These are phyloP conservation scores for Hylaeus anthracinus DNA, from an alignment of 1,140 invertebrate genomes.

Conservation along the genomic window DNA sequence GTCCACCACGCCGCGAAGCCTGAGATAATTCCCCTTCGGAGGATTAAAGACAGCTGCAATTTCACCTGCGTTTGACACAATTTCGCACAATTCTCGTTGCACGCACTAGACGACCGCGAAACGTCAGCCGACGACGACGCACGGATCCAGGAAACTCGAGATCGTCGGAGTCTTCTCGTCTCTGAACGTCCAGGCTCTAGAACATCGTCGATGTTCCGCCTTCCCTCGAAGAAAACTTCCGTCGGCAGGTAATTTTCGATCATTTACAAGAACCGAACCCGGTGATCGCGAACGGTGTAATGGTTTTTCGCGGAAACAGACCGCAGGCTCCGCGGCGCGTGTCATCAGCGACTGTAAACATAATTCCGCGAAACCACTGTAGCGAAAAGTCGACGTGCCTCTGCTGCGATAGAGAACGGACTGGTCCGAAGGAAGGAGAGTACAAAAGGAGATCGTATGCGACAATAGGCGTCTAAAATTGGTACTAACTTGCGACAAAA, in stretches of 20 bases:
- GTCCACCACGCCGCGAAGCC: too few relatives aligned
- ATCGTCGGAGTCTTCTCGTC: conserved; percentile 17
- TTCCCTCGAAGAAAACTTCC: conserved; percentile 25
- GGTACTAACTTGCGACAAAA: background rate
- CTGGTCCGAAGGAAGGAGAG: too few relatives aligned
- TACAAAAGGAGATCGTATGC: too few relatives aligned
- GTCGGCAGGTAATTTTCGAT: conserved; percentile 52
- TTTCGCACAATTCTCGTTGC: background rate
- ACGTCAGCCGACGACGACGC: conserved; percentile 10
- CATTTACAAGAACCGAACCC: conserved; percentile 40
- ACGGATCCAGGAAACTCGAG: conserved; percentile 26
- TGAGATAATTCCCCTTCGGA: too few relatives aligned
- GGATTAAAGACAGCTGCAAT: conserved; percentile 4
- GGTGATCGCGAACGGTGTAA: conserved; percentile 52
- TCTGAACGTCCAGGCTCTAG: too few relatives aligned
- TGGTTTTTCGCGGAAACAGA: conserved; percentile 42
- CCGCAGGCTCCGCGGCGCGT: conserved; percentile 40
- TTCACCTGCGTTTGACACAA: background rate
- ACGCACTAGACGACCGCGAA: background rate
- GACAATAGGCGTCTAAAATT: background rate
- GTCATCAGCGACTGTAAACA: conserved; percentile 48
- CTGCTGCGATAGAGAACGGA: background rate
- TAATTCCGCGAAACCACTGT: conserved; percentile 36
- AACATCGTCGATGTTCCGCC: background rate
- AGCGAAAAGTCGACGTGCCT: background rate